Evolutionary conservation across 1,140 invertebrate species (phyloP), one percentile per base, ranked within the genome.

Genomic region (Papilio dardanus): DNA sequence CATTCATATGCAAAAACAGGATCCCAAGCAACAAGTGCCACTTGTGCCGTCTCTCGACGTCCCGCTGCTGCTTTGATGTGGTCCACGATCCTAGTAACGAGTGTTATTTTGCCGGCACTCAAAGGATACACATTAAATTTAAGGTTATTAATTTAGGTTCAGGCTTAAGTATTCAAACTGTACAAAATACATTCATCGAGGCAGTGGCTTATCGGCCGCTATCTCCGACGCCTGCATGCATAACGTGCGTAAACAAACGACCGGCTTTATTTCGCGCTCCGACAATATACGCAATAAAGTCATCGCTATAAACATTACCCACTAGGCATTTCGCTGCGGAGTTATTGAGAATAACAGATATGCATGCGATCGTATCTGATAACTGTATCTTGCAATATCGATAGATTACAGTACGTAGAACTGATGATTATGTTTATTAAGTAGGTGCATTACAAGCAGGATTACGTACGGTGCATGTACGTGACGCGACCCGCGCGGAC

Each of bases 1-100:
- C 77, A 74, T 86, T 86, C 81, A 75, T 81, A 89, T 87, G 85
- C 85, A 85, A 84, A 83, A 83, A 74, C 74, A 74, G 76, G 81
- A 81, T 82, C 83, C 81, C 81, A 86, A 82, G 86, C 87, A 88
- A 86, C 87, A 88, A 87, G 84, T 87, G 84, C 81, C 81, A 82
- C 80, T 83, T 83, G 79, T 28, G 50, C 74, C 69, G 74, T 77
- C 78, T 75, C 35, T 37, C 16, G 42, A 46, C 42, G 33, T 40
- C 31, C 75, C 50, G 37, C 42, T 12, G 50, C 12, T 76, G 71
- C 50, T 40, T 77, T 37, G 28, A 67, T 74, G 69, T 65, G 30
- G 75, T 75, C 68, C 35, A 30, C 66, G 67, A 19, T 37, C n/a
- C 16, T 24, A 77, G 71, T 33, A 54, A 74, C 73, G 71, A 58